These are phyloP conservation scores for Zonitis immaculata DNA, from an alignment of 2,888 invertebrate genomes.

Conservation along the genomic window DNA sequence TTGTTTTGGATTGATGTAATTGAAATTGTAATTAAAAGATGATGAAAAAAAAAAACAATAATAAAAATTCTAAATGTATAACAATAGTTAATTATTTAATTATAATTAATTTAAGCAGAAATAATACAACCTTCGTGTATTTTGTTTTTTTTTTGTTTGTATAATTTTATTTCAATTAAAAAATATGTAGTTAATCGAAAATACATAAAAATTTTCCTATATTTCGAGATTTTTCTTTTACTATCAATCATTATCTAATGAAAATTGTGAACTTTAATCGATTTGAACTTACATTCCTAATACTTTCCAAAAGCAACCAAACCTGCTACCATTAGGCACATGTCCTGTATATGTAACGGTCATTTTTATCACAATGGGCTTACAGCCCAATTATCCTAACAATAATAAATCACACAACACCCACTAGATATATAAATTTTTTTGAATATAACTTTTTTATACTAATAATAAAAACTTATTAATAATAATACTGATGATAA, in stretches of 20 bases:
- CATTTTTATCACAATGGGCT: conserved; percentile 52
- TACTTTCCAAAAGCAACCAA: conserved; percentile 84
- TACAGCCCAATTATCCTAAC: conserved; percentile 8
- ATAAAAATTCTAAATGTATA: not conserved
- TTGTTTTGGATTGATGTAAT: too few species aligned
- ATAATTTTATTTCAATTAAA: too few species aligned
- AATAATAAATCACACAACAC: conserved; percentile 8
- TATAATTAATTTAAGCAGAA: not conserved
- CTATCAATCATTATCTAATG: too few species aligned
- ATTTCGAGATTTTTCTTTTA: too few species aligned
- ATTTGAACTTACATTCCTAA: conserved; percentile 43
- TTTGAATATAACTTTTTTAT: too few species aligned
- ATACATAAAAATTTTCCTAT: too few species aligned
- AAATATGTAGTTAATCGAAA: too few species aligned
- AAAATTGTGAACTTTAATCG: too few species aligned
- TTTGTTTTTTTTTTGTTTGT: not conserved
- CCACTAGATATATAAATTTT: too few species aligned
- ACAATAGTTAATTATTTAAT: not conserved
- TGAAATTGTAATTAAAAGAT: too few species aligned
- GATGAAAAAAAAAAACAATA: not conserved
- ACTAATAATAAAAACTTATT: too few species aligned
- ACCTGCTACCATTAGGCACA: conserved; percentile 88
- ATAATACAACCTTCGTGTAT: not conserved
- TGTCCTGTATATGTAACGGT: conserved; percentile 87
- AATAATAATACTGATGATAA: too few species aligned